These are phyloP conservation scores for Serrognathus titanus DNA, from an alignment of 2,888 invertebrate species.

Conservation along the genomic window DNA sequence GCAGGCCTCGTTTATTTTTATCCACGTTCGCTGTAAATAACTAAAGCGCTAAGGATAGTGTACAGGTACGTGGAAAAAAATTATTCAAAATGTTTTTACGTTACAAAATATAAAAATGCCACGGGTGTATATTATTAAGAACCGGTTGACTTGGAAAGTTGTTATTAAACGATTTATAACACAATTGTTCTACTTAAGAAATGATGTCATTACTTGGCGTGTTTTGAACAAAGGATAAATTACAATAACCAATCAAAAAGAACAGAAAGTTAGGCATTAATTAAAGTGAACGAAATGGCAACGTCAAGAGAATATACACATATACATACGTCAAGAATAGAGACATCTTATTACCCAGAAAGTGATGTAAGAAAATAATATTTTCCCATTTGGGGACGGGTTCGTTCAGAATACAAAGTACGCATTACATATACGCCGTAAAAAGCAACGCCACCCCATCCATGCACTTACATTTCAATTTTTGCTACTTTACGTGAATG, in stretches of 20 bases:
- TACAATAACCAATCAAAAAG: conserved; percentile 4
- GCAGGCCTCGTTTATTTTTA: not conserved
- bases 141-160: conserved; percentile 42
- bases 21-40: not conserved
- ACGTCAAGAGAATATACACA: not conserved
- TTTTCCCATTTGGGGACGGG: not conserved
- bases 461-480: conserved; percentile 9
- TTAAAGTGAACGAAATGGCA: not conserved
- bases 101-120: not conserved
- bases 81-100: not conserved
- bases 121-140: conserved; percentile 34
- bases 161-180: conserved; percentile 44
- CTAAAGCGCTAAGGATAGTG: not conserved
- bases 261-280: not conserved
- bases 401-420: conserved; percentile 1
- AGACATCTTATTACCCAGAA: conserved; percentile 2
- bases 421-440: not conserved
- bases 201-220: conserved; percentile 40
- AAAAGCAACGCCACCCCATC: not conserved
- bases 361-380: conserved; percentile 4
- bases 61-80: not conserved
- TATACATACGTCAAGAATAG: not conserved
- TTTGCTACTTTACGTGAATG: not conserved
- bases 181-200: conserved; percentile 44
- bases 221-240: conserved; percentile 30